Percentiles rank a stretch among this genome's conserved stretches.
Evolutionary conservation across 2,888 invertebrate species (phyloP).

Genomic region (Cyaniris semiargus): DNA sequence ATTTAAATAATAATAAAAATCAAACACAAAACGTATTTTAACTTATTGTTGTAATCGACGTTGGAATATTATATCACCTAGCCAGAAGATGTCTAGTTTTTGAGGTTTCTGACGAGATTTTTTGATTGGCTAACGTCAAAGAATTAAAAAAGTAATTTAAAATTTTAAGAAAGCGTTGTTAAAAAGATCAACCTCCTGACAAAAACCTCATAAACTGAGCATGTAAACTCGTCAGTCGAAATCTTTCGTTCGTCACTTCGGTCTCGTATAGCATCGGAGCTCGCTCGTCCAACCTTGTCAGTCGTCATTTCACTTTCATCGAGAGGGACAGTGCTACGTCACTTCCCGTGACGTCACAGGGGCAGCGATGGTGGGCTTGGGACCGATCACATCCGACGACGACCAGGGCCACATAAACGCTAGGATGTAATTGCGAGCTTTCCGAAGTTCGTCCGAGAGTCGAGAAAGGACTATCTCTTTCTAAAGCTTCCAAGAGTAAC

Average conservation of each 20-base stretch:
- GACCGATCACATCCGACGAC: conserved; percentile 11
- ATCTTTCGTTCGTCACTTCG: background rate
- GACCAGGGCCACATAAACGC: background rate
- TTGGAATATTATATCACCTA: no score
- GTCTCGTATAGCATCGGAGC: background rate
- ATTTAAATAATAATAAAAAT: no score
- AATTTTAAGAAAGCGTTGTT: no score
- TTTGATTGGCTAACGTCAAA: no score
- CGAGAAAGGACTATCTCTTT: background rate
- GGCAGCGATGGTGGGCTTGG: background rate
- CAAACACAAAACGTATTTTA: no score
- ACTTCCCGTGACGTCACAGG: background rate
- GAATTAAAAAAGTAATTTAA: no score
- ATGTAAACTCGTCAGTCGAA: background rate
- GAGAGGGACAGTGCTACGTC: background rate
- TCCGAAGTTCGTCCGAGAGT: background rate
- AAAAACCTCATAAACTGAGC: no score
- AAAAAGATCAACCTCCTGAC: no score
- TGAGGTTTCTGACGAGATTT: no score
- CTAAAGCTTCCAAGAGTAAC: no score
- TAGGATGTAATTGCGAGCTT: background rate
- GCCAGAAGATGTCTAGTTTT: no score
- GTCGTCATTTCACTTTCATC: background rate
- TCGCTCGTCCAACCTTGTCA: background rate
- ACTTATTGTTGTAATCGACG: no score